Conservation (phyloP, 2,888 invertebrate genomes). For the Rhaphigaster nebulosa region DNA sequence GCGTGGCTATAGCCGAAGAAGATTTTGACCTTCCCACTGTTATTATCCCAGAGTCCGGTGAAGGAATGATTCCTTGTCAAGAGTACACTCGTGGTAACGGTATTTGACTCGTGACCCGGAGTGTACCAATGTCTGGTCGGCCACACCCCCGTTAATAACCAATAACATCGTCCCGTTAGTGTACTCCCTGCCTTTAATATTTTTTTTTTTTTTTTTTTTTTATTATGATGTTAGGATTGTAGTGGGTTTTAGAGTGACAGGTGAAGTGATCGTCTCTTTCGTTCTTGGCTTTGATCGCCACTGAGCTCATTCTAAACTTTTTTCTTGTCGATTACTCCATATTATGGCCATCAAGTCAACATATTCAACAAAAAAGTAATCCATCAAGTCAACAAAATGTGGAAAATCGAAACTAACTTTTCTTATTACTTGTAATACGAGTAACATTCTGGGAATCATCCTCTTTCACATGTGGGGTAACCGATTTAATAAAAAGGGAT, state of each 20-base stretch:
- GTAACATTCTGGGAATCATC: too few species aligned
- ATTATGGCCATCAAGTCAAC: background rate
- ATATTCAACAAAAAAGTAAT: background rate
- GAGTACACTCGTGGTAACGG: conserved; percentile 30
- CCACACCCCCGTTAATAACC: conserved; percentile 26
- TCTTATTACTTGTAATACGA: too few species aligned
- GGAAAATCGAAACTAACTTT: too few species aligned
- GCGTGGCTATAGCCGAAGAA: background rate
- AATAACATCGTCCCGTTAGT: conserved; percentile 27
- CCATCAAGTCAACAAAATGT: too few species aligned
- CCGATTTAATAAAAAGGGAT: too few species aligned
- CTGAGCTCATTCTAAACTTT: background rate
- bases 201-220: background rate
- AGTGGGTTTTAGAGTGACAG: background rate
- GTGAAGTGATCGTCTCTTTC: background rate
- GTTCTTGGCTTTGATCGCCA: background rate
- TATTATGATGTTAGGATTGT: background rate
- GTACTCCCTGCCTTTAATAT: background rate
- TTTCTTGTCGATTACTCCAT: background rate
- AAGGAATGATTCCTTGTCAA: background rate
- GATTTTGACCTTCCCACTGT: background rate
- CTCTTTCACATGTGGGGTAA: too few species aligned
- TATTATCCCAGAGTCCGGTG: background rate
- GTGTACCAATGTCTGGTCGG: conserved; percentile 19
- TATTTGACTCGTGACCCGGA: conserved; percentile 42